These are phyloP conservation scores for Mycteria americana DNA, from an alignment of 2,797 vertebrate genomes.

Conservation along the genomic window DNA sequence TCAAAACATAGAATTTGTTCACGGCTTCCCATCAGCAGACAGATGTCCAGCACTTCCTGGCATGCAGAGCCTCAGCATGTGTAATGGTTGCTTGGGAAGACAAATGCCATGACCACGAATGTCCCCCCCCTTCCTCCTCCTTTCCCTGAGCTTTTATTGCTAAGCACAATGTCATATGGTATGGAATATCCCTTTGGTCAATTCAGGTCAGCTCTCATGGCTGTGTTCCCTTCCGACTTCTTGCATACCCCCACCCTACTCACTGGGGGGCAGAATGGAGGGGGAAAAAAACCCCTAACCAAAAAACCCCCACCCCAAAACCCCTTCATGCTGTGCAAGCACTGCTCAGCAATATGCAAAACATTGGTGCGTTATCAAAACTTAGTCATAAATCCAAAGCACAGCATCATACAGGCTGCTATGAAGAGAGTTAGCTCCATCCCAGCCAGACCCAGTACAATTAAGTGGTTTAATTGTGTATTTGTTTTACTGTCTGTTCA, in stretches of 20 bases:
- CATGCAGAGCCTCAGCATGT: neutral
- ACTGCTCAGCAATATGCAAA: neutral
- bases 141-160: neutral
- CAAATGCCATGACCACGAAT: neutral
- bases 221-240: neutral
- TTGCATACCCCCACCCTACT: neutral
- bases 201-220: neutral
- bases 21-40: neutral
- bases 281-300: fast-evolving
- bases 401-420: neutral
- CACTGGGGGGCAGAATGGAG: neutral
- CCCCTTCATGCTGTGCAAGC: neutral
- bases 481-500: neutral
- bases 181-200: neutral
- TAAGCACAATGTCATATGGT: neutral
- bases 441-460: neutral
- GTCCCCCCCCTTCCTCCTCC: neutral
- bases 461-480: neutral
- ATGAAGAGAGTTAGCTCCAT: neutral
- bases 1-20: neutral
- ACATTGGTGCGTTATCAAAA: neutral
- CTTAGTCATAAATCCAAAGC: neutral
- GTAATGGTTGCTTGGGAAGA: neutral
- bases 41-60: neutral
- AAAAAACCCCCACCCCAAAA: fast-evolving